Evolutionary conservation across 2,797 vertebrate species (phyloP).

Genomic region (Artibeus lituratus): DNA sequence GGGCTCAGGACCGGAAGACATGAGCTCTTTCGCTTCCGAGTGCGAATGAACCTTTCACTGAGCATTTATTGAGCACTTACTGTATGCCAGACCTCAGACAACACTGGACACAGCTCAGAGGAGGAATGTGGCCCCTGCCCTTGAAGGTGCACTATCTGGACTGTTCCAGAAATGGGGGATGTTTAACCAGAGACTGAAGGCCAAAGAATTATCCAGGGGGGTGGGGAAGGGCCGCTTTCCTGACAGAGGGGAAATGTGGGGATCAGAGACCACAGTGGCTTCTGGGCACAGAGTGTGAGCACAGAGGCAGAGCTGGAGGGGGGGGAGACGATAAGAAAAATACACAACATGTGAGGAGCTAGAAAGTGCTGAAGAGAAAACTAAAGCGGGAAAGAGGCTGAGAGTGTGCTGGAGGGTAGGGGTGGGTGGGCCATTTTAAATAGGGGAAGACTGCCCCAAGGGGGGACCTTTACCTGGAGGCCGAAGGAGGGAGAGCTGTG

Average conservation of each 20-base stretch:
- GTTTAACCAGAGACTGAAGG: neutral
- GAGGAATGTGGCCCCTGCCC: neutral
- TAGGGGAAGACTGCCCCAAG: neutral
- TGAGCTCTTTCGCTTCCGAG: slow-evolving; percentile 68
- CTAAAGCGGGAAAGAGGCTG: neutral
- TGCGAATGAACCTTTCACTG: slow-evolving; percentile 75
- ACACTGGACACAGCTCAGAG: neutral
- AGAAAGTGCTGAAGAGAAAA: neutral
- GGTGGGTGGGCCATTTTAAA: neutral
- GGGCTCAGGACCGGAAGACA: neutral
- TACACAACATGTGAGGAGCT: too few relatives aligned
- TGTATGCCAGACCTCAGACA: neutral
- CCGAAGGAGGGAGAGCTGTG: neutral
- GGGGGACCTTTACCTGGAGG: neutral
- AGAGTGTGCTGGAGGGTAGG: neutral
- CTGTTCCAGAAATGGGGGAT: neutral
- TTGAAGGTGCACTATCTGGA: neutral
- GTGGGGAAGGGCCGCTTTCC: neutral
- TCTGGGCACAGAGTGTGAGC: neutral
- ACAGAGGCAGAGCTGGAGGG: neutral
- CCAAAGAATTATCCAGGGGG: neutral
- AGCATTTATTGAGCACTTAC: neutral
- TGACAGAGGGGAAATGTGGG: neutral
- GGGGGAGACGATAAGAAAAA: neutral
- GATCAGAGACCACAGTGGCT: neutral